Conservation (phyloP, 2,113 vertebrate genomes). For the Colius striatus region DNA sequence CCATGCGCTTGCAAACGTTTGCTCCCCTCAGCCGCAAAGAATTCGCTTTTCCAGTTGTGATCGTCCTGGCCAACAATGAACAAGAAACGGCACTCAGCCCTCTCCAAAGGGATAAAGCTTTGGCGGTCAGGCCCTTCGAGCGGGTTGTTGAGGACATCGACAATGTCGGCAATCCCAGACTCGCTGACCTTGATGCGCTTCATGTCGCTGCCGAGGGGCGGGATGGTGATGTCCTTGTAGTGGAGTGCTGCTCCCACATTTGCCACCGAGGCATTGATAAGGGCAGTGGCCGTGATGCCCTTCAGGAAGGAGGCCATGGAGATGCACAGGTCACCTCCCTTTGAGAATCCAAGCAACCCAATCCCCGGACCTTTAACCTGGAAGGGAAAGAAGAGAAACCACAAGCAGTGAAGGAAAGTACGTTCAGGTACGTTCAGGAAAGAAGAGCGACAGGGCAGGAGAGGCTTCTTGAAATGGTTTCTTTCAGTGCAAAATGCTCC, state of each 20-base stretch:
- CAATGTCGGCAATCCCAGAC: conserved; percentile 76
- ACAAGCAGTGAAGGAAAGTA: not conserved
- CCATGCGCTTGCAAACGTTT: conserved; percentile 77
- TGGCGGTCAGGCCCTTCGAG: conserved; percentile 63
- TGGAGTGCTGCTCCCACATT: conserved; percentile 64
- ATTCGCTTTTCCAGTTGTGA: conserved; percentile 86
- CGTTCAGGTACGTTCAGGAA: not conserved
- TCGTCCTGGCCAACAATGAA: conserved; percentile 88
- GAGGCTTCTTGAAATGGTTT: not conserved
- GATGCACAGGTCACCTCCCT: conserved; percentile 85
- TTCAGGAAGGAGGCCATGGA: conserved; percentile 87
- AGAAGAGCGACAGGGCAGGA: not conserved
- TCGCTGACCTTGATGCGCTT: conserved; percentile 54
- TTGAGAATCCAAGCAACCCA: conserved; percentile 87
- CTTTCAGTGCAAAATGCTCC: not conserved
- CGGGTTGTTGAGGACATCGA: conserved; percentile 71
- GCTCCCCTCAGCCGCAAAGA: conserved; percentile 78
- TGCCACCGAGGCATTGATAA: conserved; percentile 83
- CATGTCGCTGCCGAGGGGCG: not conserved
- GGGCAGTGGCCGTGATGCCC: conserved; percentile 81
- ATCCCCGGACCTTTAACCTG: conserved; percentile 81
- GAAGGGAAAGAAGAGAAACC: conserved; percentile 13
- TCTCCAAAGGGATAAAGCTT: conserved; percentile 86
- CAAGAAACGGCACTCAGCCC: conserved; percentile 82
- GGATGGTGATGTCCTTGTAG: conserved; percentile 79